phyloP scores from a whole-genome alignment of 2,113 vertebrate genomes.

The Corapipo altera region DNA sequence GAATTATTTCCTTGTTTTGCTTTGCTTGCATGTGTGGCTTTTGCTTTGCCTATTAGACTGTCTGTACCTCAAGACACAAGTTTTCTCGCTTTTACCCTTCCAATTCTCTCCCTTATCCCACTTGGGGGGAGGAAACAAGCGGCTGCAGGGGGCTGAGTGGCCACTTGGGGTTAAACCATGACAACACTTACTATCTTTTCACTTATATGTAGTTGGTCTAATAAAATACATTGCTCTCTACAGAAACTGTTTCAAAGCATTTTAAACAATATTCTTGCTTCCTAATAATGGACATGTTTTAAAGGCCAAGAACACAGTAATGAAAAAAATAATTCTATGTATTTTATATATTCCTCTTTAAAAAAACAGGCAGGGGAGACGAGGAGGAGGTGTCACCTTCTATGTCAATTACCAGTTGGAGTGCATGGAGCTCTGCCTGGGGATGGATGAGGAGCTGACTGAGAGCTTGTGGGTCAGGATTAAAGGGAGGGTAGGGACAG shows the following conservation, averaged over 20 bases:
- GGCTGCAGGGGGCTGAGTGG: background rate
- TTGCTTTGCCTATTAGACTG: background rate
- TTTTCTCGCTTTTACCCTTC: background rate
- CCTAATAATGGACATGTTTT: background rate
- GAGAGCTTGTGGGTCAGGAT: background rate
- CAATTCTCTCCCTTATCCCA: background rate
- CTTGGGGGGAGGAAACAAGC: background rate
- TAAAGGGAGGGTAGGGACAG: background rate
- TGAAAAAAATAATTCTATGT: background rate
- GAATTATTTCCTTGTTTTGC: background rate
- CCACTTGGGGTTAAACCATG: background rate
- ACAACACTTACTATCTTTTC: background rate
- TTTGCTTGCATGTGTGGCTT: fast-evolving
- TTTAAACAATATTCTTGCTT: background rate
- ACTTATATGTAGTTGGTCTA: background rate
- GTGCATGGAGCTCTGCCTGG: background rate
- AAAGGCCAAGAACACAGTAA: background rate
- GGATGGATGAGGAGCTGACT: too few relatives aligned
- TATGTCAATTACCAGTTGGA: background rate
- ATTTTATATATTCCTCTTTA: background rate
- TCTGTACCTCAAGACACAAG: background rate
- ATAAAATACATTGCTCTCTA: background rate
- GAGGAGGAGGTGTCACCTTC: background rate
- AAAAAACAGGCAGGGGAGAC: background rate
- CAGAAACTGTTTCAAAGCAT: background rate